These are phyloP conservation scores for Cephus pygmeus DNA, from an alignment of 2,888 invertebrate species.

Conservation along the genomic window DNA sequence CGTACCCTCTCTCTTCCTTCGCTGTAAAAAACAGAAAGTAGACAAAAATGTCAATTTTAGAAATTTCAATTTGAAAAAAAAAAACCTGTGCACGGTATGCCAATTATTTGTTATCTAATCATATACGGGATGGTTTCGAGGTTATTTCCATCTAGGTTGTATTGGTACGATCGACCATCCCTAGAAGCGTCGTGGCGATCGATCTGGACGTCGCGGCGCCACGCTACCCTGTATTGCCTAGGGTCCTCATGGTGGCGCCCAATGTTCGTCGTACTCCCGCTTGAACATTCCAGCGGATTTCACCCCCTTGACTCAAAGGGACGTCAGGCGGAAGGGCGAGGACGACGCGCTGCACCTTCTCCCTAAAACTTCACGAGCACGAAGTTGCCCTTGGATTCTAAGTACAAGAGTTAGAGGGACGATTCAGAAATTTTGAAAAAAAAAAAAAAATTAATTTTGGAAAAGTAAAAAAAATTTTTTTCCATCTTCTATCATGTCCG, in stretches of 20 bases:
- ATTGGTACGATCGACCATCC: not conserved
- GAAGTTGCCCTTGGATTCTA: too few relatives aligned
- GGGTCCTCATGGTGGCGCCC: too few relatives aligned
- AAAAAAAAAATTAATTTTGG: too few relatives aligned
- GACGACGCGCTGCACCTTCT: too few relatives aligned
- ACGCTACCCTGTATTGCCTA: not conserved
- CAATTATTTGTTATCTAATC: not conserved
- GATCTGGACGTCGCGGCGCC: slow-evolving; percentile 44
- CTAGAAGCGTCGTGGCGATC: slow-evolving; percentile 18
- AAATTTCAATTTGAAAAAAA: too few relatives aligned
- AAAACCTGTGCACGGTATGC: not conserved
- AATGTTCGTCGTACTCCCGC: too few relatives aligned
- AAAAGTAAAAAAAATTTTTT: too few relatives aligned
- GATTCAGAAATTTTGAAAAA: too few relatives aligned
- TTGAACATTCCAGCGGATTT: not conserved
- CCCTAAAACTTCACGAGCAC: too few relatives aligned
- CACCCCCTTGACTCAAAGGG: not conserved
- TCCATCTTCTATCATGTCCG: too few relatives aligned
- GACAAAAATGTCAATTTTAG: slow-evolving; percentile 15
- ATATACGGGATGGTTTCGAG: not conserved
- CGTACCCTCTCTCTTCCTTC: slow-evolving; percentile 64
- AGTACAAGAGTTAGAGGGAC: too few relatives aligned
- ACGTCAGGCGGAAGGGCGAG: too few relatives aligned
- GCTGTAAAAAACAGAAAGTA: slow-evolving; percentile 43
- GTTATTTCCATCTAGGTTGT: not conserved